Percentiles rank a stretch among this genome's conserved stretches.
Conservation (phyloP, 2,113 vertebrate species). For the Rhynchopsitta pachyrhyncha region DNA sequence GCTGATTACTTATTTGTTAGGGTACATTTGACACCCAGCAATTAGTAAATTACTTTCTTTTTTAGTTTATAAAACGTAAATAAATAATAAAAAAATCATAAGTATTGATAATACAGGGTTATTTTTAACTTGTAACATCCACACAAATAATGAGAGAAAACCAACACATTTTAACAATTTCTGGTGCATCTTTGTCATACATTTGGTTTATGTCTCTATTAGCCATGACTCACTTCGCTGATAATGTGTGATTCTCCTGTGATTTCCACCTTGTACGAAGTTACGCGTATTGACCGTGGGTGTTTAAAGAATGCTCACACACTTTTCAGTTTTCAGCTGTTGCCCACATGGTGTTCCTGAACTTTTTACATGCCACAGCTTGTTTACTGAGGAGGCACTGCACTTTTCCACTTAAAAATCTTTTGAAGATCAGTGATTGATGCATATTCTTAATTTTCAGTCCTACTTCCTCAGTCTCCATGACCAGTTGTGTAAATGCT, state of each 20-base stretch:
- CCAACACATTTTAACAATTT: neutral
- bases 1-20: neutral
- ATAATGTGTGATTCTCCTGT: constrained; percentile 3
- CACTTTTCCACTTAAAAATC: neutral
- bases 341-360: neutral
- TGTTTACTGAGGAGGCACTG: neutral
- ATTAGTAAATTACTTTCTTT: neutral
- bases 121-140: neutral
- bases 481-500: neutral
- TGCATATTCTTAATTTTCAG: neutral
- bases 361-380: neutral
- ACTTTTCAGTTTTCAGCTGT: constrained; percentile 16
- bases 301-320: constrained; percentile 31
- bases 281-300: constrained; percentile 15
- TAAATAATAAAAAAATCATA: neutral
- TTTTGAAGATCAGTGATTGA: neutral
- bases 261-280: constrained; percentile 2
- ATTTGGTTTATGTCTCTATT: neutral
- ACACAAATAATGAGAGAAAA: neutral
- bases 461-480: neutral
- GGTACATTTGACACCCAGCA: neutral
- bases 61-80: neutral
- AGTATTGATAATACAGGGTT: neutral
- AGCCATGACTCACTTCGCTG: neutral
- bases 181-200: neutral